Conservation (phyloP, 2,113 vertebrate species). For the Macaca mulatta region DNA sequence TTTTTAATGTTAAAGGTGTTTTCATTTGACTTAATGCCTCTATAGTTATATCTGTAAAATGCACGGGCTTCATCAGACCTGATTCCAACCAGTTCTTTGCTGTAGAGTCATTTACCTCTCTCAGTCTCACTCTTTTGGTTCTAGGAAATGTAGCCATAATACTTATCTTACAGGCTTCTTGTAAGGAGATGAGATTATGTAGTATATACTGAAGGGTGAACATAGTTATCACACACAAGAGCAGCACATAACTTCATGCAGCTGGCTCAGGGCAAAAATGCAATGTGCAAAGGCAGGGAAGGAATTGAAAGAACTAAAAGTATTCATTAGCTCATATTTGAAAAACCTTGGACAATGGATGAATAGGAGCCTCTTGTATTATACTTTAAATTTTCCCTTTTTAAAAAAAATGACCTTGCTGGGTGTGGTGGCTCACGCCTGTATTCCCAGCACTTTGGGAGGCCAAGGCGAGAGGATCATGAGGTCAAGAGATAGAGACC, state of each 20-base stretch:
- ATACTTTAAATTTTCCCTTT: not conserved
- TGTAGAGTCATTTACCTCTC: not conserved
- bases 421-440: too few species aligned
- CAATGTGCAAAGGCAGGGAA: not conserved
- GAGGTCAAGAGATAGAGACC: too few species aligned
- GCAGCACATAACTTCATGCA: not conserved
- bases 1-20: not conserved
- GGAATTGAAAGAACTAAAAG: not conserved
- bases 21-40: not conserved
- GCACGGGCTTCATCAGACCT: not conserved
- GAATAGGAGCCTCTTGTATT: not conserved
- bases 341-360: not conserved
- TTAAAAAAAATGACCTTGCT: not conserved
- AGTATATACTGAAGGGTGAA: not conserved
- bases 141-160: not conserved
- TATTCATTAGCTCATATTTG: slow-evolving; percentile 16
- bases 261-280: not conserved
- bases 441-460: too few species aligned
- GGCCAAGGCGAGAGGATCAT: too few species aligned
- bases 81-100: not conserved
- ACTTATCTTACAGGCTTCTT: not conserved
- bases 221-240: not conserved
- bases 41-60: not conserved
- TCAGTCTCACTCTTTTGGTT: not conserved
- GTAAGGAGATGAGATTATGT: not conserved